Conservation (phyloP, 2,797 vertebrate species). For the Discoglossus pictus region DNA sequence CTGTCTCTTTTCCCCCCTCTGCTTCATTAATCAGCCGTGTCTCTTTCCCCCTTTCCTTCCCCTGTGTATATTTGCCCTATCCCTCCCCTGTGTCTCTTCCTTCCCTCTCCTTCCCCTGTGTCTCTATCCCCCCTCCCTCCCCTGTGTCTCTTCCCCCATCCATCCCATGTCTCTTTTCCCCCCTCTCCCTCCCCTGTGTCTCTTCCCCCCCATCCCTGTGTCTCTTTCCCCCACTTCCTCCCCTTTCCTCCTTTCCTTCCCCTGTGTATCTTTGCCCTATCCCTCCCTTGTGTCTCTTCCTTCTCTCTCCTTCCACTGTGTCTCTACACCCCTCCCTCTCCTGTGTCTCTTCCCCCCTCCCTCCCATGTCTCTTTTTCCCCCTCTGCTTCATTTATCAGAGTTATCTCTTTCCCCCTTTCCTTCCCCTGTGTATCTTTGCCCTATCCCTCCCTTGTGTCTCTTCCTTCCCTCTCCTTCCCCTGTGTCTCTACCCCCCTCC, state of each 20-base stretch:
- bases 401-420: not conserved
- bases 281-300: not conserved
- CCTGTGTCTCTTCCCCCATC: not conserved
- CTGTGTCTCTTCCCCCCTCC: not conserved
- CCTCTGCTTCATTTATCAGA: not conserved
- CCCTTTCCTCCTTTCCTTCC: no score
- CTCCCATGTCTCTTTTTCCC: not conserved
- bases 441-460: not conserved
- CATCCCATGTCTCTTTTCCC: not conserved
- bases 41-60: no score
- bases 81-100: no score
- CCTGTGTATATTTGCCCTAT: no score
- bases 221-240: no score
- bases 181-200: not conserved
- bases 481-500: not conserved
- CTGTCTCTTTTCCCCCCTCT: no score
- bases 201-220: not conserved
- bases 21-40: no score
- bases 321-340: not conserved
- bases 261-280: not conserved
- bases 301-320: not conserved
- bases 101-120: not conserved
- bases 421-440: not conserved
- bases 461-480: not conserved
- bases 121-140: not conserved